Evolutionary conservation across 2,797 vertebrate genomes (phyloP).

Genomic region (Takifugu rubripes): DNA sequence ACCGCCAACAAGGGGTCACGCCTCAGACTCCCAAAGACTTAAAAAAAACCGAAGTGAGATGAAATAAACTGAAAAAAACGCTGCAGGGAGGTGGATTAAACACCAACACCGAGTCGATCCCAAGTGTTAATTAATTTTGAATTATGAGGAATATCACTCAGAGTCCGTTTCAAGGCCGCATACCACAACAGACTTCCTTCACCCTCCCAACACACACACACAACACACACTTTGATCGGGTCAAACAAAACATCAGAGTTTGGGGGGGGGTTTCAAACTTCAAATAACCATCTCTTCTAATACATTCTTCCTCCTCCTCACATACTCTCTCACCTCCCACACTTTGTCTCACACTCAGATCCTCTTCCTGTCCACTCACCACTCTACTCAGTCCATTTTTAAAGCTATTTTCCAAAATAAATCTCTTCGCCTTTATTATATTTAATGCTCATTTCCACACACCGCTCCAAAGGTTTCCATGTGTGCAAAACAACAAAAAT

Average conservation of each 20-base stretch:
- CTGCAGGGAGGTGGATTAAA: background rate
- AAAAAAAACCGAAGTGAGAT: too few relatives aligned
- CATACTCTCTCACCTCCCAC: constrained; percentile 1
- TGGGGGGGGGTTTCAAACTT: too few relatives aligned
- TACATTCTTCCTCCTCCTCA: background rate
- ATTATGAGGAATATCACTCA: constrained; percentile 43
- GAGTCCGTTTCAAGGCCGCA: constrained; percentile 31
- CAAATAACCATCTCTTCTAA: constrained; percentile 2
- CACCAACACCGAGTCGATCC: background rate
- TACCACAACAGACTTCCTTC: constrained; percentile 48
- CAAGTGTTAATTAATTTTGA: constrained; percentile 52
- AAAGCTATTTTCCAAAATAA: too few relatives aligned
- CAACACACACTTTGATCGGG: constrained; percentile 18
- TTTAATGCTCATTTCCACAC: background rate
- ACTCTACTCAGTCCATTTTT: background rate
- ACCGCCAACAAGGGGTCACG: too few relatives aligned
- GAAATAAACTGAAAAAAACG: too few relatives aligned
- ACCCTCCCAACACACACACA: constrained; percentile 17
- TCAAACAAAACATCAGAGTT: constrained; percentile 10
- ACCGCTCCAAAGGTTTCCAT: background rate
- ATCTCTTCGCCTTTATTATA: too few relatives aligned
- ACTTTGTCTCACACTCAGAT: background rate
- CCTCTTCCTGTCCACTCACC: constrained; percentile 3
- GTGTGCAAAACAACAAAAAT: constrained; percentile 12
- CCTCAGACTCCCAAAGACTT: too few relatives aligned